Evolutionary conservation across 2,888 invertebrate species (phyloP).

Genomic region (Nephrotoma guestfalica): DNA sequence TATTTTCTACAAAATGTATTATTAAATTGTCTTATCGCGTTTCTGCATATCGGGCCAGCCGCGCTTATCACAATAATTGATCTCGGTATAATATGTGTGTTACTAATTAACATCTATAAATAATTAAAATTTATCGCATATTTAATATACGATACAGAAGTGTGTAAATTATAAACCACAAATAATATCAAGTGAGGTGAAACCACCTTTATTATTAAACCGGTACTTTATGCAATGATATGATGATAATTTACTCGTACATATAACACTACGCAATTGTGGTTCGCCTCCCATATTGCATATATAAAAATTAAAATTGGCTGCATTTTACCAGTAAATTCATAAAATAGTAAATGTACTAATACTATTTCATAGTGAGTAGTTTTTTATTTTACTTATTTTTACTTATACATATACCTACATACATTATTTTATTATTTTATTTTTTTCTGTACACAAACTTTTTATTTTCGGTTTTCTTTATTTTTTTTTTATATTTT

Average conservation of each 20-base stretch:
- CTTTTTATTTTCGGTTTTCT: not conserved
- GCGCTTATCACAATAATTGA: not conserved
- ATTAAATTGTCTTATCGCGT: not conserved
- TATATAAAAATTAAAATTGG: not conserved
- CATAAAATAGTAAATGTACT: not conserved
- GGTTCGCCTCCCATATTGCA: not conserved
- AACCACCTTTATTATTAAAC: not conserved
- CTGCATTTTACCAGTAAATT: not conserved
- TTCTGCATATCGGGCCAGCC: not conserved
- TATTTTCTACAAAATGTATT: not conserved
- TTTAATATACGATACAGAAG: not conserved
- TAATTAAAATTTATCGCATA: not conserved
- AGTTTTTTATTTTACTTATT: constrained; percentile 1
- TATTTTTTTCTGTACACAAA: not conserved
- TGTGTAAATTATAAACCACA: not conserved
- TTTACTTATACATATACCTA: not conserved
- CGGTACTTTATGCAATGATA: not conserved
- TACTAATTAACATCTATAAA: not conserved
- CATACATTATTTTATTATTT: not conserved
- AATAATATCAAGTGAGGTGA: not conserved
- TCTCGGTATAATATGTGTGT: not conserved
- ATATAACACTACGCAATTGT: not conserved
- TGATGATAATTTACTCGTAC: not conserved
- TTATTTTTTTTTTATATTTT: not conserved
- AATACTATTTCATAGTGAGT: not conserved